Base-by-base conservation (phyloP, 2,797 vertebrate species). In the Brachymystax lenok region DNA sequence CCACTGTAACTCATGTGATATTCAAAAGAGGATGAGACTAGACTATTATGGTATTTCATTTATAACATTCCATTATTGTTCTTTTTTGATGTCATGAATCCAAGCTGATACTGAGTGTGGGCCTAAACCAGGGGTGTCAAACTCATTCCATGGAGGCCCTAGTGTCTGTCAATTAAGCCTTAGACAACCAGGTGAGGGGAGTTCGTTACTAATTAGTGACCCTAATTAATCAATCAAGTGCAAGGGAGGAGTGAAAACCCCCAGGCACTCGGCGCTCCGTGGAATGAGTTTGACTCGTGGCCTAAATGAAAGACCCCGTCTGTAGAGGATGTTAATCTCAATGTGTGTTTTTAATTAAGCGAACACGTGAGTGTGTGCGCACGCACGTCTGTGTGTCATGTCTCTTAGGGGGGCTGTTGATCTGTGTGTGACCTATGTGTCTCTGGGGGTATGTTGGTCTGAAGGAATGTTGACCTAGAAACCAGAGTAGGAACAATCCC, bases 391-490 rank as follows among this genome's bases (percentile, higher is more conserved):
- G 52, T 70, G 33, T 30, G 69, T 71, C 27, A 24, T 51, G 50
- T 72, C 40, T 30, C n/a, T 72, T 46, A 17, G 21, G 27, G 40
- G 51, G 28, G 27, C 54, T 19, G 51, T 6, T 24, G 19, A 24
- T 59, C 50, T 73, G 46, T 52, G 46, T 54, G n/a, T 77, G 83
- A 85, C 77, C 79, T 79, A 74, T 70, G 70, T 77, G 71, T 75
- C 77, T 75, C 19, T 63, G 74, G 79, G 66, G 80, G 69, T 61
- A 75, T 68, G 73, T 51, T 70, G 71, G 52, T 77, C 81, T 81
- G 79, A 79, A 81, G 79, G 77, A 82, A 81, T 74, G 74, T 66
- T 85, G 83, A 85, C 84, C 84, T 79, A 83, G 79, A 85, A 81
- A 81, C 64, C 70, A 75, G 69, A 77, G 69, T 77, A 74, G 78